These are phyloP conservation scores for Listrodromus nycthemerus DNA, from an alignment of 2,888 invertebrate genomes.

Conservation along the genomic window DNA sequence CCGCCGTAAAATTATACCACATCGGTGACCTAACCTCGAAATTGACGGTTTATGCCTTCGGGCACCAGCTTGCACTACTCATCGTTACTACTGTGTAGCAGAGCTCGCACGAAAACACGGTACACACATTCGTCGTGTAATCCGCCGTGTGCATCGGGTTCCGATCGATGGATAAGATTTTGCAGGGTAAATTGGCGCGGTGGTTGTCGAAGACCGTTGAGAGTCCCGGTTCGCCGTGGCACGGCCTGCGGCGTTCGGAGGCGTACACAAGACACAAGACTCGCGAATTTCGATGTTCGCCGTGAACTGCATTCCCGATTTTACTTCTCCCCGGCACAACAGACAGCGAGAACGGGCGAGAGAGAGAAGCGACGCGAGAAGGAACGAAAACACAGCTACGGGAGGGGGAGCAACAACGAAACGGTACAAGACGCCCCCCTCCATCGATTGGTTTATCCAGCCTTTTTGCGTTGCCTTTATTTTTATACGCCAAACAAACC, in stretches of 20 bases:
- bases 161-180: constrained; percentile 57
- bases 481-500: neutral
- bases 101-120: neutral
- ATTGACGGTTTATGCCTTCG: constrained; percentile 12
- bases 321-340: neutral
- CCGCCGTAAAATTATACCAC: constrained; percentile 21
- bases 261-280: constrained; percentile 33
- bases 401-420: constrained; percentile 10
- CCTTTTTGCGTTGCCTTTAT: neutral
- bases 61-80: constrained; percentile 38
- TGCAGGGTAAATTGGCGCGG: constrained; percentile 43
- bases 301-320: constrained; percentile 52
- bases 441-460: constrained; percentile 53
- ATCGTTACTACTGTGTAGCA: constrained; percentile 30
- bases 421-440: constrained; percentile 42
- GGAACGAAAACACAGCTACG: neutral
- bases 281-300: constrained; percentile 39
- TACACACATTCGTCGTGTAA: neutral
- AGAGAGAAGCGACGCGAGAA: neutral
- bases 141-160: constrained; percentile 37
- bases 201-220: constrained; percentile 21
- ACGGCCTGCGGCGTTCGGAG: constrained; percentile 11
- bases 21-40: constrained; percentile 8
- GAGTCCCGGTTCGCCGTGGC: neutral
- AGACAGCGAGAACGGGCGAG: constrained; percentile 1